phyloP scores from a whole-genome alignment of 2,888 invertebrate species.

The Cephalotes varians region DNA sequence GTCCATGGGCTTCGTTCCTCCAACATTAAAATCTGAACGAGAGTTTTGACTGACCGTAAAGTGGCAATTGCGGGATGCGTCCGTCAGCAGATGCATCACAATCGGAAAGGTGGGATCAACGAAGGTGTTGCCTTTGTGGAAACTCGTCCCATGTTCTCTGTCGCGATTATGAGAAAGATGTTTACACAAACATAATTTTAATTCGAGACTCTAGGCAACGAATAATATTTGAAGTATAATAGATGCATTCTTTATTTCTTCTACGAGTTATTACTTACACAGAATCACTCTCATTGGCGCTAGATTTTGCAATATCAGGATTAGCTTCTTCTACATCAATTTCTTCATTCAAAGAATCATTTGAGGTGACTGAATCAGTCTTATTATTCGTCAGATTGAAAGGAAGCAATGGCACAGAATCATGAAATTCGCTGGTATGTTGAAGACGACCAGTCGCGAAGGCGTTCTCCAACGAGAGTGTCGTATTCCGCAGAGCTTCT shows the following conservation, averaged over 20 bases:
- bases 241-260: slow-evolving; percentile 3
- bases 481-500: slow-evolving; percentile 78
- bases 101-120: slow-evolving; percentile 35
- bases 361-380: background rate
- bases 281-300: background rate
- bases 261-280: slow-evolving; percentile 27
- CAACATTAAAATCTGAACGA: slow-evolving; percentile 1
- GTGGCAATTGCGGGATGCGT: slow-evolving; percentile 14
- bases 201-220: background rate
- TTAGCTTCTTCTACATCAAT: background rate
- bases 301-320: slow-evolving; percentile 9
- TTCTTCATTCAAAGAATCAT: slow-evolving; percentile 1
- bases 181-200: slow-evolving; percentile 4
- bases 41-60: slow-evolving; percentile 15
- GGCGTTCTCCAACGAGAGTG: slow-evolving; percentile 73
- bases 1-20: slow-evolving; percentile 7
- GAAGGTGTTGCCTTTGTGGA: slow-evolving; percentile 23
- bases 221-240: slow-evolving; percentile 2
- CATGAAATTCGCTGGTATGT: slow-evolving; percentile 85
- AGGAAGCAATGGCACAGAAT: slow-evolving; percentile 81
- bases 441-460: slow-evolving; percentile 74
- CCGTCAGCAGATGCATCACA: slow-evolving; percentile 41
- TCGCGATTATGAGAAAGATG: slow-evolving; percentile 20
- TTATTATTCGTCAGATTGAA: slow-evolving; percentile 57
- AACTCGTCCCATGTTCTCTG: background rate